Percentiles rank a stretch among this genome's conserved stretches.
Evolutionary conservation across 2,113 vertebrate species (phyloP).

Genomic region (Illadopsis cleaveri): DNA sequence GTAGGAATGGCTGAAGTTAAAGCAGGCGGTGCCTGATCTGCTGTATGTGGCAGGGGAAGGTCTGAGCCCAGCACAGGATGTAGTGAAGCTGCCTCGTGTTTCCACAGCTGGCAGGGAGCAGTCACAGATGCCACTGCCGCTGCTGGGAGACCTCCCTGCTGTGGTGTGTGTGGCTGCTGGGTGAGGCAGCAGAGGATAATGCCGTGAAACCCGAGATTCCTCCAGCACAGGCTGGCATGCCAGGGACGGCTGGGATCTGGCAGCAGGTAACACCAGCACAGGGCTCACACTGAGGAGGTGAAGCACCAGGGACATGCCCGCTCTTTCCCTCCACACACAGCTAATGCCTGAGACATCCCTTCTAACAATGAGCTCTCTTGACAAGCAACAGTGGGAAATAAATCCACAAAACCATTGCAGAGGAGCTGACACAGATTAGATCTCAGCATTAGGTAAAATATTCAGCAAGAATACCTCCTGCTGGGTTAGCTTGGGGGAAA

Average conservation of each 20-base stretch:
- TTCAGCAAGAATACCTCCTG: background rate
- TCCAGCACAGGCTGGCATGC: fast-evolving
- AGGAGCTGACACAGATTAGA: background rate
- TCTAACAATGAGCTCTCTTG: background rate
- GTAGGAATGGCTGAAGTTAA: background rate
- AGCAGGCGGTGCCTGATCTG: background rate
- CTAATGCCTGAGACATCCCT: background rate
- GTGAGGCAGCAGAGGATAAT: background rate
- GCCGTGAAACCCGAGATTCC: background rate
- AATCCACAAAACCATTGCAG: background rate
- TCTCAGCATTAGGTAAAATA: background rate
- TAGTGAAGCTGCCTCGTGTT: background rate
- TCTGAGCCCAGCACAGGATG: fast-evolving
- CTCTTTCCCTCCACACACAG: fast-evolving
- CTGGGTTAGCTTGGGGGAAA: background rate
- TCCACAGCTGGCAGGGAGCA: background rate
- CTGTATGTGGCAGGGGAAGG: background rate
- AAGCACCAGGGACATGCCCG: background rate
- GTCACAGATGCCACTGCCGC: fast-evolving
- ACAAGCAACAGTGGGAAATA: background rate
- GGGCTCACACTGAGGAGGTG: background rate
- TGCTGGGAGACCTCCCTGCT: background rate
- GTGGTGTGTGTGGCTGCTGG: fast-evolving
- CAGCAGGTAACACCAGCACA: background rate
- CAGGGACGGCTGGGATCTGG: background rate